Percentiles rank a stretch among this genome's conserved stretches.
Conservation (phyloP, 2,797 vertebrate genomes). For the Aplochiton taeniatus region DNA sequence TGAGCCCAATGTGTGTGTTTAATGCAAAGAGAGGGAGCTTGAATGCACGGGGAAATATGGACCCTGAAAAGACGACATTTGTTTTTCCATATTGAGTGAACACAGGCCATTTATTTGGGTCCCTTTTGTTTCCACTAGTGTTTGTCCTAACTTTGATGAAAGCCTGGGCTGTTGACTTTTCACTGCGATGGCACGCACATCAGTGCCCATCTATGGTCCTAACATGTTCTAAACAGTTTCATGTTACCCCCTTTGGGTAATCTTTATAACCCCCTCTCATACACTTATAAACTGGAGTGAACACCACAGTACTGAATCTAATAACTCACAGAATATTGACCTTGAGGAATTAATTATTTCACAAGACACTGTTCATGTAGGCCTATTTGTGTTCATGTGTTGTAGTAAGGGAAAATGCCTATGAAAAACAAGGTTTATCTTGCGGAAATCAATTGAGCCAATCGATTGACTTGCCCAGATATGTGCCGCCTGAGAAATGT, state of each 20-base stretch:
- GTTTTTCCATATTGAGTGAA: constrained; percentile 52
- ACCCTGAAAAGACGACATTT: constrained; percentile 53
- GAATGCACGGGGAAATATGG: constrained; percentile 41
- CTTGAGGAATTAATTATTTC: constrained; percentile 31
- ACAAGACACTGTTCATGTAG: not conserved
- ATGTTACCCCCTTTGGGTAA: constrained; percentile 44
- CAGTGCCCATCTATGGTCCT: not conserved
- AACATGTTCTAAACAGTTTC: constrained; percentile 2
- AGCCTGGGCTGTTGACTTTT: constrained; percentile 31
- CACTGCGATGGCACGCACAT: constrained; percentile 18
- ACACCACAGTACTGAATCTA: not conserved
- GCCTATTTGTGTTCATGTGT: too few species aligned
- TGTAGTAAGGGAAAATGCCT: too few species aligned
- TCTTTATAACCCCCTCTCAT: constrained; percentile 4
- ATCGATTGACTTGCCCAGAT: constrained; percentile 50
- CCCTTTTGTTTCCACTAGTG: constrained; percentile 37
- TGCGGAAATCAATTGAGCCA: constrained; percentile 45
- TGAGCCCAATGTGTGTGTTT: constrained; percentile 3
- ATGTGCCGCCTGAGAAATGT: constrained; percentile 59
- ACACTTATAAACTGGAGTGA: constrained; percentile 16
- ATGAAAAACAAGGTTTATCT: constrained; percentile 32
- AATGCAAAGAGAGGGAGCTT: too few species aligned
- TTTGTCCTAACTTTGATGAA: constrained; percentile 39
- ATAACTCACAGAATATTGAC: constrained; percentile 4
- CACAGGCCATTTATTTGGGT: constrained; percentile 47